phyloP scores from a whole-genome alignment of 2,888 invertebrate genomes.

The Incurvaria masculella region DNA sequence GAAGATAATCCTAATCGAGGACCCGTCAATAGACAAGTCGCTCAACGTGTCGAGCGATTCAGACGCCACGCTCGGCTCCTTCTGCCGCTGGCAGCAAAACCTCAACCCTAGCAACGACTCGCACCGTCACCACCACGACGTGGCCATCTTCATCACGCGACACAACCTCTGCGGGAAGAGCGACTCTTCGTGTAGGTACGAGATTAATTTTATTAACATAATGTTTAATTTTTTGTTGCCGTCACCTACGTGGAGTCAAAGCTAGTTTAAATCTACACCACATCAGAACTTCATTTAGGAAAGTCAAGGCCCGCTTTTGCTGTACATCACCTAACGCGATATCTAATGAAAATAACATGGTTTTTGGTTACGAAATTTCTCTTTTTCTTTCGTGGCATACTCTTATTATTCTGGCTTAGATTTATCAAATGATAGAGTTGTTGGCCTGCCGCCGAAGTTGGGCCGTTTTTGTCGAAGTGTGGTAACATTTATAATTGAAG shows the following conservation, averaged over 20 bases:
- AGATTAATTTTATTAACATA: slow-evolving; percentile 15
- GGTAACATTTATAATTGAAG: no score
- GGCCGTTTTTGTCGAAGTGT: no score
- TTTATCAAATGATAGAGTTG: no score
- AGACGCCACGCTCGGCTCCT: slow-evolving; percentile 76
- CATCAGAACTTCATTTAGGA: background rate
- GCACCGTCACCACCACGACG: slow-evolving; percentile 87
- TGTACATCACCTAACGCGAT: no score
- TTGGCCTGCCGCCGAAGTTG: no score
- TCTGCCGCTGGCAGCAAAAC: slow-evolving; percentile 81
- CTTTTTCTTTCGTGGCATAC: no score
- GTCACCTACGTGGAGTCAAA: background rate
- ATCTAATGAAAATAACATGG: no score
- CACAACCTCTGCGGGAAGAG: slow-evolving; percentile 67
- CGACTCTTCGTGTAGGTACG: slow-evolving; percentile 54
- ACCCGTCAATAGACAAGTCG: slow-evolving; percentile 54
- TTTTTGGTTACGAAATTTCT: no score
- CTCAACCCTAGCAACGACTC: slow-evolving; percentile 72
- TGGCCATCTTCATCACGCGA: slow-evolving; percentile 81
- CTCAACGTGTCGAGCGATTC: slow-evolving; percentile 78
- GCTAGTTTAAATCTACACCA: background rate
- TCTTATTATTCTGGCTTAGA: no score
- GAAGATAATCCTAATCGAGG: slow-evolving; percentile 73
- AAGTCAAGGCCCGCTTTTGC: background rate
- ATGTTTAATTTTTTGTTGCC: slow-evolving; percentile 5